A percentile compares a stretch with the other conserved stretches of the same genome.
phyloP scores from a whole-genome alignment of 1,140 invertebrate species.

The Dinoponera quadriceps region DNA sequence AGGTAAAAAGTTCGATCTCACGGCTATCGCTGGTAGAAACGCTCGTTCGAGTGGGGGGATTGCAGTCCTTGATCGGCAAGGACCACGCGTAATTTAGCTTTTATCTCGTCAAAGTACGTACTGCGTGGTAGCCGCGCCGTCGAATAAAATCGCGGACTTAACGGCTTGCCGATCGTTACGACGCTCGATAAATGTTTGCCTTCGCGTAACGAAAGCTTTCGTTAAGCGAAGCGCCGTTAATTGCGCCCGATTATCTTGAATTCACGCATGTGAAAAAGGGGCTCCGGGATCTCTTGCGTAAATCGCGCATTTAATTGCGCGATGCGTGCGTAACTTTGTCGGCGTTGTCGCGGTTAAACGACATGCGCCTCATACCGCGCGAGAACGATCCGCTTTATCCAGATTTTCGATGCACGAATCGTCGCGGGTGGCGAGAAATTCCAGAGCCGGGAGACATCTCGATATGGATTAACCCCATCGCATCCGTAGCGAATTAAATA shows the following conservation, averaged over 20 bases:
- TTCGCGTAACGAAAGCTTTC: conserved; percentile 29
- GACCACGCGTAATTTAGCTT: not conserved
- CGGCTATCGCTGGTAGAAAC: not conserved
- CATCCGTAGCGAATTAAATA: too few species aligned
- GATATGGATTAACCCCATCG: not conserved
- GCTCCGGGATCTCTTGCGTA: not conserved
- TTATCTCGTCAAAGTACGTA: conserved; percentile 37
- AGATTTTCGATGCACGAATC: conserved; percentile 3
- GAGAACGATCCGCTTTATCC: not conserved
- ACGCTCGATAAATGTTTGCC: conserved; percentile 22
- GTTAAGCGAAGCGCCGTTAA: conserved; percentile 15
- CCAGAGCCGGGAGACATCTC: not conserved
- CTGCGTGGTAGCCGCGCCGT: not conserved
- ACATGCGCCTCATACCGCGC: not conserved
- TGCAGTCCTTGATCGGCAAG: not conserved
- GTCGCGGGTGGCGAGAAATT: not conserved
- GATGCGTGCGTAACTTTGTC: conserved; percentile 20
- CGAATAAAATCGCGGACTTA: conserved; percentile 41
- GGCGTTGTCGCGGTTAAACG: not conserved
- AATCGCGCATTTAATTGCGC: conserved; percentile 27
- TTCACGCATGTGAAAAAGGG: not conserved
- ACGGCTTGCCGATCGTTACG: not conserved
- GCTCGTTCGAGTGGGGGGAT: not conserved
- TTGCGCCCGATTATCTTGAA: conserved; percentile 37
- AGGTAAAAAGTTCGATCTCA: not conserved